A percentile compares a stretch with the other conserved stretches of the same genome.
phyloP scores from a whole-genome alignment of 2,888 invertebrate genomes.

The Steinernema scapterisci region DNA sequence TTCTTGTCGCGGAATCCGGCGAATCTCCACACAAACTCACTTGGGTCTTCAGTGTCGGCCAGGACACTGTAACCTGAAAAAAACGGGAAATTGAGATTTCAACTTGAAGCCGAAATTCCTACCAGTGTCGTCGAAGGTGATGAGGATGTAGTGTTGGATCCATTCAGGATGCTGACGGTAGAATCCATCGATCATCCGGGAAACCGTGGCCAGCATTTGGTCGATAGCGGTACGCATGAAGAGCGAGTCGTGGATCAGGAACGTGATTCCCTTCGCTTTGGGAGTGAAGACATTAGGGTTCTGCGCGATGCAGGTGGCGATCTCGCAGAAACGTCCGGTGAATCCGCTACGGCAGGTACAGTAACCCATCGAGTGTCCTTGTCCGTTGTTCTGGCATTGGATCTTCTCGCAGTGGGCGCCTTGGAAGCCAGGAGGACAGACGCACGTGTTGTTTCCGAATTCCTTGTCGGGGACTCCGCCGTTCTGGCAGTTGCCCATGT shows the following conservation, averaged over 20 bases:
- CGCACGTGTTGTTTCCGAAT: constrained; percentile 36
- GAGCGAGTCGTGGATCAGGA: constrained; percentile 33
- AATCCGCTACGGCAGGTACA: constrained; percentile 33
- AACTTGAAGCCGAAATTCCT: background rate
- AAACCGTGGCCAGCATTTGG: background rate
- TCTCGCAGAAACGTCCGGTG: constrained; percentile 30
- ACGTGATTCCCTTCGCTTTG: constrained; percentile 19
- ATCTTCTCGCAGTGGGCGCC: constrained; percentile 41
- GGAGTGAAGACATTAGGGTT: constrained; percentile 1
- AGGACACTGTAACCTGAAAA: background rate
- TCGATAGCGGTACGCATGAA: constrained; percentile 22
- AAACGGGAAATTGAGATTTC: background rate
- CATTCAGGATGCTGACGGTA: constrained; percentile 33
- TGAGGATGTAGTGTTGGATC: constrained; percentile 32
- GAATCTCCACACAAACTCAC: background rate
- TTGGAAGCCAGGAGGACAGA: constrained; percentile 46
- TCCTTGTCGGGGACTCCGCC: constrained; percentile 30
- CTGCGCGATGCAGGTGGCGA: background rate
- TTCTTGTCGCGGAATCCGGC: constrained; percentile 10
- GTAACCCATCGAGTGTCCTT: background rate
- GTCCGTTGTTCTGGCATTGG: constrained; percentile 34
- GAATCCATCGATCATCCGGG: constrained; percentile 28
- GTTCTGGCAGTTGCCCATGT: constrained; percentile 28
- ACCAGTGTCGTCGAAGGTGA: constrained; percentile 22
- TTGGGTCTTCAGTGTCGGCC: constrained; percentile 25